phyloP scores from a whole-genome alignment of 2,888 invertebrate species.

The Fragum whitleyi region DNA sequence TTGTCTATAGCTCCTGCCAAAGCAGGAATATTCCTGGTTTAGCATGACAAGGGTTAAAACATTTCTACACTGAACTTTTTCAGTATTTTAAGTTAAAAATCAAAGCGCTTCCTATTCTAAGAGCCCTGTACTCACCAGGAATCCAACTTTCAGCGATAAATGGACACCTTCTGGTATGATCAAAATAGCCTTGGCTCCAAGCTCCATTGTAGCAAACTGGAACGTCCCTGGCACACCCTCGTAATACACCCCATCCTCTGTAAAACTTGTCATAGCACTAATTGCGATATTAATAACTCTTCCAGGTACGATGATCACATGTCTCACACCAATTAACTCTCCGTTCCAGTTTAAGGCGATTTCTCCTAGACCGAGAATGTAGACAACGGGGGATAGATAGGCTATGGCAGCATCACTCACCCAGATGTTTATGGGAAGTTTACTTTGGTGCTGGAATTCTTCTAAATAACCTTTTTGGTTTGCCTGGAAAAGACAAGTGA shows the following conservation, averaged over 20 bases:
- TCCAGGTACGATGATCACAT: constrained; percentile 76
- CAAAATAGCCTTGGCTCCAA: constrained; percentile 70
- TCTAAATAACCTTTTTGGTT: constrained; percentile 69
- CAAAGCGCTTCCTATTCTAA: no score
- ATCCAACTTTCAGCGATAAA: constrained; percentile 71
- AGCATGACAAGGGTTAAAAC: no score
- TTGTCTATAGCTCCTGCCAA: no score
- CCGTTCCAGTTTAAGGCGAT: constrained; percentile 77
- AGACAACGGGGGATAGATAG: constrained; percentile 73
- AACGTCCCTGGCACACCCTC: constrained; percentile 70
- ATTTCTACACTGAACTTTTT: no score
- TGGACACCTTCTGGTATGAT: constrained; percentile 72
- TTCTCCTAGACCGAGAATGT: constrained; percentile 75
- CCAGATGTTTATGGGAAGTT: constrained; percentile 75
- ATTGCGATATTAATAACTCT: constrained; percentile 68
- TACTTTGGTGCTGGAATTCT: constrained; percentile 63
- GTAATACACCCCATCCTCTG: constrained; percentile 58
- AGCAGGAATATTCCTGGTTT: no score
- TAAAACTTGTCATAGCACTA: constrained; percentile 71
- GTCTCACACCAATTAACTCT: constrained; percentile 74
- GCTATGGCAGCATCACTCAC: constrained; percentile 68
- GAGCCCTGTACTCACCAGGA: constrained; percentile 73
- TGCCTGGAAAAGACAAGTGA: constrained; percentile 26
- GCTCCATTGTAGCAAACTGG: constrained; percentile 72
- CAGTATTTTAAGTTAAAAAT: no score